These are phyloP conservation scores for Neopelma chrysocephalum DNA, from an alignment of 2,797 vertebrate genomes.

Conservation along the genomic window DNA sequence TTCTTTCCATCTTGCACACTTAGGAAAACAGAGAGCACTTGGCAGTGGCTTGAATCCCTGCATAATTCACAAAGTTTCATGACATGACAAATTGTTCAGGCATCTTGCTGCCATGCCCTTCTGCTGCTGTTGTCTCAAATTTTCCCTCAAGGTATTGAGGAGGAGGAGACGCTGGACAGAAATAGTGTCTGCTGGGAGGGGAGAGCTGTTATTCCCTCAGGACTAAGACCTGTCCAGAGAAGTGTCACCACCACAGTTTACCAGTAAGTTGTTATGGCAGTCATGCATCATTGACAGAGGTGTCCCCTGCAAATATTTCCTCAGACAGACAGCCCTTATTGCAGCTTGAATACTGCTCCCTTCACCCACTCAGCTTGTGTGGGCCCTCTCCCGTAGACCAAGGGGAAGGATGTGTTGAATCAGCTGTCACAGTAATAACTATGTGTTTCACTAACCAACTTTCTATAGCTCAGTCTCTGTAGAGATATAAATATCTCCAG, in stretches of 20 bases:
- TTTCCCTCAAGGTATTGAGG: neutral
- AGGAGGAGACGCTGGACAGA: neutral
- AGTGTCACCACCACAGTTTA: neutral
- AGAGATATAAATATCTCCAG: constrained; percentile 20
- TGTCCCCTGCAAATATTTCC: neutral
- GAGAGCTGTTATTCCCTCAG: neutral
- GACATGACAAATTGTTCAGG: constrained; percentile 12
- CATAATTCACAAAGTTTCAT: constrained; percentile 9
- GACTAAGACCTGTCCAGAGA: neutral
- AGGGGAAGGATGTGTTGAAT: neutral
- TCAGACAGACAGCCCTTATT: neutral
- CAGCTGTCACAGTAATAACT: neutral
- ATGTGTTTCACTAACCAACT: neutral
- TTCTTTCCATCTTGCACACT: neutral
- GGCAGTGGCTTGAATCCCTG: neutral
- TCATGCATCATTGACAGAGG: neutral
- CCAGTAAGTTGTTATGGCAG: neutral
- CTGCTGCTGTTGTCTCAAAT: neutral
- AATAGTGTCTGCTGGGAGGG: neutral
- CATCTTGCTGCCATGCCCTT: neutral
- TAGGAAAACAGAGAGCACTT: neutral
- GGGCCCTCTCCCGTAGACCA: neutral
- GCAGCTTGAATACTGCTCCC: neutral
- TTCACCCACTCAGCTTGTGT: neutral
- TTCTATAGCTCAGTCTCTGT: neutral